Percentiles rank a stretch among this genome's conserved stretches.
These are phyloP conservation scores for Melanotaenia trifasciata DNA, from an alignment of 2,797 vertebrate species.

Conservation along the genomic window DNA sequence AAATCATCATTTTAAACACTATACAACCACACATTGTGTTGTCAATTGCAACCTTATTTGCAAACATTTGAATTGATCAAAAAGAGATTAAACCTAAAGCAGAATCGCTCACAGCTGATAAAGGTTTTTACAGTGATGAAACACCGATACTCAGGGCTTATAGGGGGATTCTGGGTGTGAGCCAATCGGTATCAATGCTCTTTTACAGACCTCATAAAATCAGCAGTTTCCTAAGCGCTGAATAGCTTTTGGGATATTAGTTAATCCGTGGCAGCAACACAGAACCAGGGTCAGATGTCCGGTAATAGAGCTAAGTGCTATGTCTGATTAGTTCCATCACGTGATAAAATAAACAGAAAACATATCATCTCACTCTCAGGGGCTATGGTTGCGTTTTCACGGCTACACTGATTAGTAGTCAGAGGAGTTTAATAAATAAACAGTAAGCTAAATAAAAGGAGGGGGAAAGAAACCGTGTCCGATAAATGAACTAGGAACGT, in stretches of 20 bases:
- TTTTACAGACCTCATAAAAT: neutral
- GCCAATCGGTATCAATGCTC: conserved; percentile 2
- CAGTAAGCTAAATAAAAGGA: no score
- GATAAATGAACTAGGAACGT: conserved; percentile 49
- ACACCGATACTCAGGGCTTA: neutral
- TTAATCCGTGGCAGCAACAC: conserved; percentile 39
- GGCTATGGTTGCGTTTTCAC: neutral
- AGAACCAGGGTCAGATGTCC: conserved; percentile 27
- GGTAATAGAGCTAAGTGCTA: neutral
- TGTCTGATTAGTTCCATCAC: no score
- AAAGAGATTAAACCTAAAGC: neutral
- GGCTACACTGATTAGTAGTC: accelerated
- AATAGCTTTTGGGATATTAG: conserved; percentile 51
- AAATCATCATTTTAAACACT: no score
- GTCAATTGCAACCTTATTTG: neutral
- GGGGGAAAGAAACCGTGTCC: conserved; percentile 17
- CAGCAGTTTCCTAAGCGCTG: neutral
- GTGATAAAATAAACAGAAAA: no score
- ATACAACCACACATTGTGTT: neutral
- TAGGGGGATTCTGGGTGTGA: neutral
- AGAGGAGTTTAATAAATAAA: neutral
- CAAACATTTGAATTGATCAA: neutral
- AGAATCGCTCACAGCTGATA: neutral
- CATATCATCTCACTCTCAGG: neutral
- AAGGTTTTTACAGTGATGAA: neutral